These are phyloP conservation scores for Linyphia triangularis DNA, from an alignment of 2,888 invertebrate genomes.

Conservation along the genomic window DNA sequence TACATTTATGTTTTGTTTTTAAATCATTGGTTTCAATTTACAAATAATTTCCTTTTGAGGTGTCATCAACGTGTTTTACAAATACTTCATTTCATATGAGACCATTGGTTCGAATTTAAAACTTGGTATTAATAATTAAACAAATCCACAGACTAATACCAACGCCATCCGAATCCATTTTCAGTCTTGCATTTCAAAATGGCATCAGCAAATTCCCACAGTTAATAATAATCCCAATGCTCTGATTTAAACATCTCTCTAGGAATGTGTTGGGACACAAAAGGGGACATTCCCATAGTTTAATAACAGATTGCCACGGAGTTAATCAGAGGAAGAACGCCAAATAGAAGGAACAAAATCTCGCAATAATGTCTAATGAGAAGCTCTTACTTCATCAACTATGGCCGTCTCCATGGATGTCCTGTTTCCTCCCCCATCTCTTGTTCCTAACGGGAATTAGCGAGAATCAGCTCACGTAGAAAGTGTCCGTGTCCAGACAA, in stretches of 20 bases:
- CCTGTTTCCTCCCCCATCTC: conserved; percentile 53
- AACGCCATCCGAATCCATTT: too few relatives aligned
- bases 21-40: too few relatives aligned
- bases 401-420: conserved; percentile 62
- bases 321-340: conserved; percentile 26
- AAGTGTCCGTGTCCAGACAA: conserved; percentile 71
- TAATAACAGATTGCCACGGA: background rate
- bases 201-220: background rate
- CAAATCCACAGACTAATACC: too few relatives aligned
- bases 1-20: too few relatives aligned
- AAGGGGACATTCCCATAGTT: background rate
- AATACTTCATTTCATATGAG: too few relatives aligned
- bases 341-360: conserved; percentile 24
- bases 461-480: conserved; percentile 71
- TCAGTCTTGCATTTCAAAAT: background rate
- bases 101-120: too few relatives aligned
- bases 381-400: conserved; percentile 65
- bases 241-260: background rate
- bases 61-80: too few relatives aligned
- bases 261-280: conserved; percentile 6
- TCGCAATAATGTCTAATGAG: conserved; percentile 68
- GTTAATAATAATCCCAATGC: background rate
- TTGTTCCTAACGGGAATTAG: conserved; percentile 63
- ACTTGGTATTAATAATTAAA: too few relatives aligned
- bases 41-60: too few relatives aligned